Conservation (phyloP, 2,888 invertebrate species). For the Ctena decussata region DNA sequence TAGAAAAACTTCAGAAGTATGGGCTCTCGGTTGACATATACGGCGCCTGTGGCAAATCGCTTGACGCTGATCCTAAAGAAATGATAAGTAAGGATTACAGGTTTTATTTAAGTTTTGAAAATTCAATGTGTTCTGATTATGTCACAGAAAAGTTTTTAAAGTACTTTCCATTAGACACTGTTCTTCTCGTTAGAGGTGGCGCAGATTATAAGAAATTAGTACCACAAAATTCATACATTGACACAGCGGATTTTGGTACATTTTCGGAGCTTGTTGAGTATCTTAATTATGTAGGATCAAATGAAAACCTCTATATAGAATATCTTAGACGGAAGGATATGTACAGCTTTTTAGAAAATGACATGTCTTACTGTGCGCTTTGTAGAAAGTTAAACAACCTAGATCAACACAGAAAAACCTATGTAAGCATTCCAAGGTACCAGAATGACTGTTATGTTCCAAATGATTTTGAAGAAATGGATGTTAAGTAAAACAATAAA, state of each 20-base stretch:
- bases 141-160: too few relatives aligned
- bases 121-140: conserved; percentile 1
- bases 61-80: not conserved
- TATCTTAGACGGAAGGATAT: not conserved
- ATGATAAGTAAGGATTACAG: not conserved
- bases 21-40: conserved; percentile 32
- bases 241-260: not conserved
- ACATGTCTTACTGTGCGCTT: not conserved
- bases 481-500: too few relatives aligned
- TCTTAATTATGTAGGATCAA: not conserved
- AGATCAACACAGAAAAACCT: not conserved
- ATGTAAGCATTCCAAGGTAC: not conserved
- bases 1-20: conserved; percentile 22
- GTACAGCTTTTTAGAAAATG: not conserved
- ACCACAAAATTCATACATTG: too few relatives aligned
- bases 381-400: not conserved
- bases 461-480: not conserved
- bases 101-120: conserved; percentile 2
- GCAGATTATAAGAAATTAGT: not conserved
- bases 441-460: not conserved
- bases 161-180: not conserved
- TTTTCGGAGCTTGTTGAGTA: not conserved
- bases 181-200: not conserved
- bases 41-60: conserved; percentile 28
- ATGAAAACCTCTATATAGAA: not conserved